Base-by-base conservation (phyloP, 2,888 invertebrate genomes). In the Phanerotoma sp. region DNA sequence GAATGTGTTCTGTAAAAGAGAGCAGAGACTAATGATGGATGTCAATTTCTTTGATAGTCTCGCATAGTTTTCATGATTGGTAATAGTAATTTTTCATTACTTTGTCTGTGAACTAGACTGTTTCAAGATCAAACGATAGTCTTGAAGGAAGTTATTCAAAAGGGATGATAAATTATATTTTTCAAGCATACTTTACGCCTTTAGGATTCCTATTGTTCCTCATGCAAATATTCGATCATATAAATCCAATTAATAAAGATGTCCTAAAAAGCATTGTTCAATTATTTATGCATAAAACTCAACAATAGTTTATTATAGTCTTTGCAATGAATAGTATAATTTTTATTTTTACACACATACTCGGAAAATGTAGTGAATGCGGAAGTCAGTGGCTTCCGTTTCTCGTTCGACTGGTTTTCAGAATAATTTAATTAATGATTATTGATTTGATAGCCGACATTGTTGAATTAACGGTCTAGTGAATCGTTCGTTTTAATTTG, bases 401-500 rank as follows among this genome's bases (percentile, higher is more conserved):
- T 45, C 30, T 28, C 55, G 32, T 25, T 11, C 21, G 32, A 45
- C 22, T 32, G 35, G 22, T 47, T 44, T 47, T 30, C 32, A 47
- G 10, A 51, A 57, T 57, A 50, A 54, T 60, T 57, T 50, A 61
- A 60, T 66, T 61, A 62, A 64, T 54, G 62, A 61, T 67, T 62
- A 63, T 64, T 65, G 62, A 56, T 60, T 54, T 57, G 60, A 60
- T 58, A 57, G 49, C 51, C 47, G 61, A 61, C 60, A 66, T 65
- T 63, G 65, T 61, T 60, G 56, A 64, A 66, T 68, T 66, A 69
- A 69, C 66, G 64, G 58, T 50, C 58, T 51, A 52, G 37, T 41
- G 57, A 58, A 46, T 58, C 56, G 62, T 54, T 57, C 61, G 61
- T 69, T 69, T 68, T 69, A 66, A 69, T 69, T 67, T 65, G 62